phyloP scores from a whole-genome alignment of 1,140 invertebrate species.

The Helicorthomorpha holstii region DNA sequence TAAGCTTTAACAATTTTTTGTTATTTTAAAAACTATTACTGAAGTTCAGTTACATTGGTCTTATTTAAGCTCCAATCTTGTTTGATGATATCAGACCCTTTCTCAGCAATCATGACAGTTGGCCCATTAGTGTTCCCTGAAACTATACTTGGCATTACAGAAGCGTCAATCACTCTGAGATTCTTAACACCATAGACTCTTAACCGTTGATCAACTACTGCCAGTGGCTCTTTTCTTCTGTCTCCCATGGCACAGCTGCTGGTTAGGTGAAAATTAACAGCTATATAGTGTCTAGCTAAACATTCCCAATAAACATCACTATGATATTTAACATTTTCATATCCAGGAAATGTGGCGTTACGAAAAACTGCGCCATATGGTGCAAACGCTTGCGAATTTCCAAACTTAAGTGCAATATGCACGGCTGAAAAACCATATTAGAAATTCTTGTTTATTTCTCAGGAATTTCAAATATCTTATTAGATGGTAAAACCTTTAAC shows the following conservation, averaged over 20 bases:
- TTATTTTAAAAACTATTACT: too few relatives aligned
- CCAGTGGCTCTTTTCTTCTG: too few relatives aligned
- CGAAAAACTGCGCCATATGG: constrained; percentile 15
- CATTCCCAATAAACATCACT: constrained; percentile 63
- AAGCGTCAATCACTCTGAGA: constrained; percentile 13
- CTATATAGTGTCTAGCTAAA: constrained; percentile 26
- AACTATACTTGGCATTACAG: constrained; percentile 12
- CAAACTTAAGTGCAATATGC: constrained; percentile 35
- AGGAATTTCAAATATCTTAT: too few relatives aligned
- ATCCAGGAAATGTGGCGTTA: constrained; percentile 33
- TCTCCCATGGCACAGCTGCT: too few relatives aligned
- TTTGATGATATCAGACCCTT: background rate
- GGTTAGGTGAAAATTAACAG: too few relatives aligned
- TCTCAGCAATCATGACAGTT: constrained; percentile 10
- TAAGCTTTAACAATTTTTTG: too few relatives aligned
- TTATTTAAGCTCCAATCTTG: background rate
- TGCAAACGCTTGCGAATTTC: constrained; percentile 37
- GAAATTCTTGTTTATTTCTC: too few relatives aligned
- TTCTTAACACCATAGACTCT: constrained; percentile 11
- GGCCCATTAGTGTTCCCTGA: constrained; percentile 14
- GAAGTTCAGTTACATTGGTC: too few relatives aligned
- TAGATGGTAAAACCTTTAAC: too few relatives aligned
- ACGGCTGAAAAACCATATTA: too few relatives aligned
- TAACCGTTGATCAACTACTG: too few relatives aligned
- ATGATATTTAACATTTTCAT: constrained; percentile 48